Evolutionary conservation across 1,140 invertebrate species (phyloP), one percentile per base, ranked within the genome.

Genomic region (Bombus soroeensis): DNA sequence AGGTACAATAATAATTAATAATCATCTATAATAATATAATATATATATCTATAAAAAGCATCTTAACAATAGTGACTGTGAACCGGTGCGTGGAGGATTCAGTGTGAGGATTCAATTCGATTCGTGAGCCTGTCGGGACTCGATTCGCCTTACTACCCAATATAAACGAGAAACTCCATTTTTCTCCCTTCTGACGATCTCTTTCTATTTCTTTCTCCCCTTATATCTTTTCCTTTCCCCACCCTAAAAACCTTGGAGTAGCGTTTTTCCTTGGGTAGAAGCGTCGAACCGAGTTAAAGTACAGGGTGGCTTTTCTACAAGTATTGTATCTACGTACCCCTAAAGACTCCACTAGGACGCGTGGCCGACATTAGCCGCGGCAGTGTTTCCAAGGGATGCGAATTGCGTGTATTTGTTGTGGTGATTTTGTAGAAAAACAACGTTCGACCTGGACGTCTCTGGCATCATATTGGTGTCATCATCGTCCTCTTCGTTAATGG

Each of bases 401-500:
- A 85, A 79, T 28, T 81, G 70, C 18, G 37, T 22, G 43, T 80
- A 79, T 22, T 84, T 64, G n/a, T 34, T 66, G 34, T 34, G 85
- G 22, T 83, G 80, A n/a, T 83, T 88, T 25, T 88, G 90, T 0
- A 93, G 87, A 62, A 94, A 94, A 1, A 93, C 70, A 68, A 88
- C 91, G 70, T 90, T 94, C 0, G 94, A 90, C 25, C 89, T 92
- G 13, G 91, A 41, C 13, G 28, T 92, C 0, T 92, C 86, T 4
- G 91, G 86, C 1, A 92, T 90, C 1, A 92, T 89, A 47, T 94
- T 93, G 12, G 91, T 66, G 9, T 94, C 93, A 0, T 95, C 93
- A 0, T 94, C 93, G 0, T 93, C 93, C 0, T 93, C 93, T 1
- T 94, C 93, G 79, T 92, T 89, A 22, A 88, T 77, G 2, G 37